Percentiles rank a stretch among this genome's conserved stretches.
Conservation (phyloP, 2,888 invertebrate genomes). For the Dendrolimus pini region DNA sequence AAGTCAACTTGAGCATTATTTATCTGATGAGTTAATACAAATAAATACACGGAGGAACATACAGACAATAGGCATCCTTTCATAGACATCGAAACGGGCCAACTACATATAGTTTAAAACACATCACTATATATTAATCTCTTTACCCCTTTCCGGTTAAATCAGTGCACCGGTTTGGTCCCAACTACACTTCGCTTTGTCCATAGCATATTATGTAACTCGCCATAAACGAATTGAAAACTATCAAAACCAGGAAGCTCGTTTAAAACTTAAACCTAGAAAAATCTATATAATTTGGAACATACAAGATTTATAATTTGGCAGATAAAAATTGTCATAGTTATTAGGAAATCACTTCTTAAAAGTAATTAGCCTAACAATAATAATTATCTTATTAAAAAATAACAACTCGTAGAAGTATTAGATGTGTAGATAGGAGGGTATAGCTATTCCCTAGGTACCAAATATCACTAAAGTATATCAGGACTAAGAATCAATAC, state of each 20-base stretch:
- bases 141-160: constrained; percentile 37
- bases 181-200: constrained; percentile 33
- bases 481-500: not conserved
- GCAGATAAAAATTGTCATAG: too few species aligned
- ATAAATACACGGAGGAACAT: not conserved
- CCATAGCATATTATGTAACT: too few species aligned
- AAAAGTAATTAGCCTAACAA: too few species aligned
- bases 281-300: too few species aligned
- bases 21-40: not conserved
- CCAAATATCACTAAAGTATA: not conserved
- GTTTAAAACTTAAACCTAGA: too few species aligned
- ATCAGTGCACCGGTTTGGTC: constrained; percentile 73
- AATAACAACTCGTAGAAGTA: not conserved
- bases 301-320: too few species aligned
- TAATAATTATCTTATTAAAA: too few species aligned
- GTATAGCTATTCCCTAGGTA: not conserved
- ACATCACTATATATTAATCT: constrained; percentile 25
- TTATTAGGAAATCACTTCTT: too few species aligned
- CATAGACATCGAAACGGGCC: constrained; percentile 15
- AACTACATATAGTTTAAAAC: constrained; percentile 26
- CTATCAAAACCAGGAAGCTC: too few species aligned
- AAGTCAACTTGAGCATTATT: not conserved
- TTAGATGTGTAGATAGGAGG: not conserved
- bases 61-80: constrained; percentile 9
- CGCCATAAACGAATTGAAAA: too few species aligned